These are phyloP conservation scores for Grammomys dolichurus DNA, from an alignment of 2,113 vertebrate genomes.

Conservation along the genomic window DNA sequence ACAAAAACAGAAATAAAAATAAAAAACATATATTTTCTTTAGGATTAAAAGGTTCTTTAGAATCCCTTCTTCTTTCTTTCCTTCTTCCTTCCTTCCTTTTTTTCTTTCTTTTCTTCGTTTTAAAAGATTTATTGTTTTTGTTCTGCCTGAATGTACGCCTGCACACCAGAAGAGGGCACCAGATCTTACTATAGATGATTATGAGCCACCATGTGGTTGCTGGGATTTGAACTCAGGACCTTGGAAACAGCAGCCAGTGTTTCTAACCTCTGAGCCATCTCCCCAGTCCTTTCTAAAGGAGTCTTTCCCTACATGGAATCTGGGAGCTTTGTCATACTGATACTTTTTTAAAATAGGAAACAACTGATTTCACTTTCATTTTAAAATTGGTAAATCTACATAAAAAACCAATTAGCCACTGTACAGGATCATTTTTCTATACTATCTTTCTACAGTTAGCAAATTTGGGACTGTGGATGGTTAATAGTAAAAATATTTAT, in stretches of 20 bases:
- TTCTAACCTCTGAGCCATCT: too few species aligned
- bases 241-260: too few species aligned
- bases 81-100: too few species aligned
- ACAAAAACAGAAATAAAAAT: neutral
- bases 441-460: neutral
- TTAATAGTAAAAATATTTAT: neutral
- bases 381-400: neutral
- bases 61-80: neutral
- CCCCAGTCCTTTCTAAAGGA: neutral
- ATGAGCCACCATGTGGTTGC: too few species aligned
- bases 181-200: too few species aligned
- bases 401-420: neutral
- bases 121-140: too few species aligned
- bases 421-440: neutral
- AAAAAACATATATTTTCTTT: neutral
- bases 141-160: too few species aligned
- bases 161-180: too few species aligned
- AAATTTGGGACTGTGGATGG: conserved; percentile 11
- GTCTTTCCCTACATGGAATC: neutral
- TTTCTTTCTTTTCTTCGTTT: too few species aligned
- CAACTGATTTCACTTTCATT: neutral
- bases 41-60: neutral
- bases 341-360: neutral
- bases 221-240: too few species aligned
- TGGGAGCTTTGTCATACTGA: conserved; percentile 22